These are phyloP conservation scores for Epinephelus awoara DNA, from an alignment of 2,797 vertebrate species.

Conservation along the genomic window DNA sequence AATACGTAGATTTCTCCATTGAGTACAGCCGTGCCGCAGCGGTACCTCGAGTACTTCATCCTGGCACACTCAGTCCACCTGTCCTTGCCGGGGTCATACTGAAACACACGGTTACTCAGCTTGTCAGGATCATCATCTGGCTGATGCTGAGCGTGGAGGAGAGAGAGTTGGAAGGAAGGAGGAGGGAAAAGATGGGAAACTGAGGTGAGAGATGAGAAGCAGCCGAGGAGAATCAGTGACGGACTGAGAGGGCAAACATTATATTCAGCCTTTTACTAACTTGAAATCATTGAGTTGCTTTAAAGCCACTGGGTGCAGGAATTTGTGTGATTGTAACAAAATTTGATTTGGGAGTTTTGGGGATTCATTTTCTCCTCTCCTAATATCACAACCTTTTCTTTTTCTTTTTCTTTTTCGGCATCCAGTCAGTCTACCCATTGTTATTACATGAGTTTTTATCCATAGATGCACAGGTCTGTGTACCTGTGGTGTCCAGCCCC, in stretches of 20 bases:
- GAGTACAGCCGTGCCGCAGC: conserved; percentile 89
- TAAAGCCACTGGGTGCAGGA: neutral
- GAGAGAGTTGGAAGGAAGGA: neutral
- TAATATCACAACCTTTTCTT: no score
- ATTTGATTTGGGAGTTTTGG: no score
- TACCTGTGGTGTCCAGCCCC: conserved; percentile 95
- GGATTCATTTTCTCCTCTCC: no score
- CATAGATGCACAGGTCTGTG: neutral
- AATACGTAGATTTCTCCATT: conserved; percentile 91
- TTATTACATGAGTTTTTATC: no score
- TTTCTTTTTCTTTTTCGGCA: no score
- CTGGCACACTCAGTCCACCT: conserved; percentile 86
- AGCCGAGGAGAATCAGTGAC: neutral
- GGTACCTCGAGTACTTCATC: conserved; percentile 93
- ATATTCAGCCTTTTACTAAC: neutral
- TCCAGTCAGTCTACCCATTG: no score
- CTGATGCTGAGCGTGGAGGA: conserved; percentile 71
- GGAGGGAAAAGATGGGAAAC: neutral
- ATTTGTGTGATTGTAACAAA: neutral
- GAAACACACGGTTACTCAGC: conserved; percentile 89
- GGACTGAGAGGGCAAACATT: neutral
- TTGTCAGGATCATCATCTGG: conserved; percentile 93
- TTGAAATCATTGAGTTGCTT: neutral
- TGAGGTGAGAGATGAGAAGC: neutral
- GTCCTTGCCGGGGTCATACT: conserved; percentile 89